phyloP scores from a whole-genome alignment of 2,113 vertebrate species.

The Anarhynchus alexandrinus region DNA sequence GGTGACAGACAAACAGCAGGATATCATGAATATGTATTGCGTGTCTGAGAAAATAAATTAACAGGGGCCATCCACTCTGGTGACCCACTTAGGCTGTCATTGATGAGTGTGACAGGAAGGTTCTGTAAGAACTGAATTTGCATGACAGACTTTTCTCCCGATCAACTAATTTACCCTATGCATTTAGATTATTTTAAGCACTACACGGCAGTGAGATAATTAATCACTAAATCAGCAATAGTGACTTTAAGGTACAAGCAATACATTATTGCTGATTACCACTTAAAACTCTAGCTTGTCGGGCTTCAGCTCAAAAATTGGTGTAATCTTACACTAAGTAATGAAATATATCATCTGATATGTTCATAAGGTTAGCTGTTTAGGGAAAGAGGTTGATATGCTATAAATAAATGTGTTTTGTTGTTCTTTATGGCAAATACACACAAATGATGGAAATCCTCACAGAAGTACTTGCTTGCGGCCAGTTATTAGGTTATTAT shows the following conservation, averaged over 20 bases:
- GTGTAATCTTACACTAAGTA: background rate
- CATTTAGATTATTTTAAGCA: conserved; percentile 83
- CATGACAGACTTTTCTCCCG: conserved; percentile 75
- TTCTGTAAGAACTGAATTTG: conserved; percentile 80
- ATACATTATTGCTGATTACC: conserved; percentile 74
- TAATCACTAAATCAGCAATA: conserved; percentile 84
- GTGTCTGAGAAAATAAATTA: conserved; percentile 95
- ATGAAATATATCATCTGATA: background rate
- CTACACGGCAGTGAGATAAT: conserved; percentile 80
- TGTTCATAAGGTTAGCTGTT: background rate
- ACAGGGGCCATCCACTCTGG: conserved; percentile 87
- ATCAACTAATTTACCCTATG: conserved; percentile 78
- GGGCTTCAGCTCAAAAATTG: conserved; percentile 5
- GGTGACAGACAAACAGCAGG: conserved; percentile 98
- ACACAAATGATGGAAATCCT: background rate
- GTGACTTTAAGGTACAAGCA: conserved; percentile 77
- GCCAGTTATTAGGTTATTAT: background rate
- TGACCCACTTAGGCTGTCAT: conserved; percentile 97
- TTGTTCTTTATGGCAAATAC: background rate
- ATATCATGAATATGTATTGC: conserved; percentile 94
- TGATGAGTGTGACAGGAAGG: conserved; percentile 86
- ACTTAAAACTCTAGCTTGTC: conserved; percentile 54
- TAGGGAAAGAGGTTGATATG: background rate
- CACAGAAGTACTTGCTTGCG: background rate
- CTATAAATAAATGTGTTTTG: background rate